Base-by-base conservation (phyloP, 2,888 invertebrate species). In the Lycophotia porphyrea region DNA sequence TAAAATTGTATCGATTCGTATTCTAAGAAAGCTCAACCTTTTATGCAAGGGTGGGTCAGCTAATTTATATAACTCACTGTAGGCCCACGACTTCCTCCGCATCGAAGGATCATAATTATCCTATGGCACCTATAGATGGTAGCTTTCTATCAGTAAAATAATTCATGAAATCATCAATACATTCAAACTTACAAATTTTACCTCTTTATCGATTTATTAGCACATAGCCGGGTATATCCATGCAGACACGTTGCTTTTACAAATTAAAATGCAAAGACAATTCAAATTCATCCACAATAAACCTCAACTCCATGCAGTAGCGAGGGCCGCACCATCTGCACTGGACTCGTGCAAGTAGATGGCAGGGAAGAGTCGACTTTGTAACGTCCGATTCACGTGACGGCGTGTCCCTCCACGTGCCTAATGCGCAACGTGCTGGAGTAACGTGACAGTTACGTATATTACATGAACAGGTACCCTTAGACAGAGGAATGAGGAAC, bases 341-440 rank as follows among this genome's bases (percentile, higher is more conserved):
- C 21, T 60, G 24, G 42, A 61, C 74, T 18, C n/a, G 49, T 31
- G 39, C 47, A 66, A n/a, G 49, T 18, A 39, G n/a, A 24, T 18
- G 27, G 27, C 47, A n/a, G 27, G 42, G 18, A 18, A 24, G 34
- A n/a, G 9, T n/a, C n/a, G 24, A 9, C 18, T 7, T 27, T 24
- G 36, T 15, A 61, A 9, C 9, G 27, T 18, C 27, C 36, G 11
- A 42, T 13, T 52, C 44, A 47, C 61, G 61, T 36, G 66, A 34
- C 49, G 49, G n/a, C 21, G n/a, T n/a, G 5, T 18, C 24, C 18
- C 31, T n/a, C 5, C 68, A 76, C 63, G 76, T 68, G 44, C n/a
- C 34, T 66, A 49, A 49, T 49, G 49, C 27, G 34, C 27, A 44
- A 73, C 73, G 39, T 49, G 44, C 21, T 13, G 27, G 13, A 39